phyloP scores from a whole-genome alignment of 2,797 vertebrate genomes.

The Paratrypauchen microcephalus region DNA sequence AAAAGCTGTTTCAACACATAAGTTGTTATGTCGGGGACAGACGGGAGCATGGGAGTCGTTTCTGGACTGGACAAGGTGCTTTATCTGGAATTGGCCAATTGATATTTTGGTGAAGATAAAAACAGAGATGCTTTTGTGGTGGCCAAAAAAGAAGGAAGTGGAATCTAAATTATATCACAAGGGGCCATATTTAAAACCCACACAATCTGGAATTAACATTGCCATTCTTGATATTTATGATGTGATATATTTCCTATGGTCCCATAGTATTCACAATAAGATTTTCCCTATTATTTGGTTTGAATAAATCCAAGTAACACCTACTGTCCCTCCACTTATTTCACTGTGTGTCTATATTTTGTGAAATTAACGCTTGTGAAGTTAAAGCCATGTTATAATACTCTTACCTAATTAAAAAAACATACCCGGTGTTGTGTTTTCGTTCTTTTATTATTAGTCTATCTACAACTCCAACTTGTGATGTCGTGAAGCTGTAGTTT shows the following conservation, averaged over 20 bases:
- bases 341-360: not conserved
- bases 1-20: constrained; percentile 14
- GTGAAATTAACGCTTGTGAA: too few species aligned
- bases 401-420: too few species aligned
- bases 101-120: not conserved
- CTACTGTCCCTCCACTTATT: not conserved
- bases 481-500: too few species aligned
- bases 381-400: too few species aligned
- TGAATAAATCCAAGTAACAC: not conserved
- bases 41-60: constrained; percentile 9
- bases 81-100: not conserved
- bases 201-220: constrained; percentile 8
- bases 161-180: constrained; percentile 12
- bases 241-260: not conserved
- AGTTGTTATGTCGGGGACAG: constrained; percentile 14
- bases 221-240: constrained; percentile 6
- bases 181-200: constrained; percentile 9
- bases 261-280: not conserved
- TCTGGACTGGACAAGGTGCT: not conserved
- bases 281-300: not conserved
- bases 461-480: too few species aligned
- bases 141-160: constrained; percentile 4
- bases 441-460: too few species aligned
- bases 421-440: too few species aligned
- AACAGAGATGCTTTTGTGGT: not conserved